These are phyloP conservation scores for Noturus placidus DNA, from an alignment of 2,113 vertebrate species.

Conservation along the genomic window DNA sequence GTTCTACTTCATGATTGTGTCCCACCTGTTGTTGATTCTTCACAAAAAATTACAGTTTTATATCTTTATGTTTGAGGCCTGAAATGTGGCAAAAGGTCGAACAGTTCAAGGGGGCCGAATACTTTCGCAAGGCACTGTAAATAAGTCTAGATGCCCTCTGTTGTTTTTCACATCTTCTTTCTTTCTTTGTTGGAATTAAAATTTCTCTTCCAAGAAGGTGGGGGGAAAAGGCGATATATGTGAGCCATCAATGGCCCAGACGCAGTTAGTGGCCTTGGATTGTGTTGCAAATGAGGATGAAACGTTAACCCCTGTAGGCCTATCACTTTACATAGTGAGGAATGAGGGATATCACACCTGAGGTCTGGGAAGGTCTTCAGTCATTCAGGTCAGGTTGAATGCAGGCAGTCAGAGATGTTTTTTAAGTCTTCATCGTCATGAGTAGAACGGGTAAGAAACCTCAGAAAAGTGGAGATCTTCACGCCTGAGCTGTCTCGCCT, in stretches of 20 bases:
- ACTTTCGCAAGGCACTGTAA: too few species aligned
- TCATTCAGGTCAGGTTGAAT: constrained; percentile 23
- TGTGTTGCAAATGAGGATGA: constrained; percentile 38
- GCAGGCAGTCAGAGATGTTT: constrained; percentile 12
- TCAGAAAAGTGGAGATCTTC: neutral
- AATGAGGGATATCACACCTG: constrained; percentile 34
- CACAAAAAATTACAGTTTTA: too few species aligned
- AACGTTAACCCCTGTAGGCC: constrained; percentile 13
- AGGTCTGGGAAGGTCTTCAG: constrained; percentile 32
- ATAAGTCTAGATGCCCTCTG: neutral
- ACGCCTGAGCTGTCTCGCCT: neutral
- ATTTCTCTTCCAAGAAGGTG: neutral
- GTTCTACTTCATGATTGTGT: too few species aligned
- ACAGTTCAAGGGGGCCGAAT: too few species aligned
- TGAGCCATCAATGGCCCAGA: constrained; percentile 19
- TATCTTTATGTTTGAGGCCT: too few species aligned
- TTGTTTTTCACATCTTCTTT: neutral
- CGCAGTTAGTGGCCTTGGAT: constrained; percentile 8
- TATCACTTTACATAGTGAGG: constrained; percentile 31
- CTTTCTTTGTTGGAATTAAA: neutral
- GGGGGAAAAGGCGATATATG: neutral
- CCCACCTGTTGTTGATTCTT: too few species aligned
- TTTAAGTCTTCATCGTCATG: neutral
- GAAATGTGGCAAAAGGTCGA: too few species aligned
- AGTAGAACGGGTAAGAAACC: neutral